Conservation (phyloP, 2,888 invertebrate genomes). For the Chymomyza fuscimana region DNA sequence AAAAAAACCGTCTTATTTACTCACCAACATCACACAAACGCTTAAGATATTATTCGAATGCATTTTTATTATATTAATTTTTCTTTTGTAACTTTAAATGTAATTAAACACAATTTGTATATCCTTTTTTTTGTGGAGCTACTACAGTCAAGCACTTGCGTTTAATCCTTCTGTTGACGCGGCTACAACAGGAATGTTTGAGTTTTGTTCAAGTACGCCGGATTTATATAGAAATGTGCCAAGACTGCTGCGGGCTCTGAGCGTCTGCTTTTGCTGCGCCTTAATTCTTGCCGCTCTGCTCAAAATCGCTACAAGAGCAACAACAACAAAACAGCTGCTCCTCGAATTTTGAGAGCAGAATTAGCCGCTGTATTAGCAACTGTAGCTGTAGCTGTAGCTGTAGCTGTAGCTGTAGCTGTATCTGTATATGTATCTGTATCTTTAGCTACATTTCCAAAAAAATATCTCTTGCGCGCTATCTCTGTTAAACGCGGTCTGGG, state of each 20-base stretch:
- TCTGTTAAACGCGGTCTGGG: conserved; percentile 27
- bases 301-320: conserved; percentile 17
- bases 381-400: neutral
- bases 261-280: conserved; percentile 38
- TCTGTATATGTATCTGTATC: no score
- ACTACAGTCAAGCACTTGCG: conserved; percentile 7
- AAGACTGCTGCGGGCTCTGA: conserved; percentile 32
- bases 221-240: conserved; percentile 72
- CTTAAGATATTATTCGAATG: conserved; percentile 62
- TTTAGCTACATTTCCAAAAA: neutral
- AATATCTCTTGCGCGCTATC: neutral
- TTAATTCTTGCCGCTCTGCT: conserved; percentile 45
- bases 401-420: no score
- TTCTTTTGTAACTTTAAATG: conserved; percentile 9
- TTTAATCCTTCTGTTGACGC: conserved; percentile 71
- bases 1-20: conserved; percentile 32
- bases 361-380: neutral
- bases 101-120: conserved; percentile 11
- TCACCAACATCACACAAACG: conserved; percentile 71
- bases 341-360: neutral
- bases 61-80: conserved; percentile 52
- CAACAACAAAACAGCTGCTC: neutral
- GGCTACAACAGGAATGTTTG: conserved; percentile 78
- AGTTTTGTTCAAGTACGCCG: conserved; percentile 59
- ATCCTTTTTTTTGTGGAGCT: conserved; percentile 27